Evolutionary conservation across 2,113 vertebrate species (phyloP).

Genomic region (Chinchilla lanigera): DNA sequence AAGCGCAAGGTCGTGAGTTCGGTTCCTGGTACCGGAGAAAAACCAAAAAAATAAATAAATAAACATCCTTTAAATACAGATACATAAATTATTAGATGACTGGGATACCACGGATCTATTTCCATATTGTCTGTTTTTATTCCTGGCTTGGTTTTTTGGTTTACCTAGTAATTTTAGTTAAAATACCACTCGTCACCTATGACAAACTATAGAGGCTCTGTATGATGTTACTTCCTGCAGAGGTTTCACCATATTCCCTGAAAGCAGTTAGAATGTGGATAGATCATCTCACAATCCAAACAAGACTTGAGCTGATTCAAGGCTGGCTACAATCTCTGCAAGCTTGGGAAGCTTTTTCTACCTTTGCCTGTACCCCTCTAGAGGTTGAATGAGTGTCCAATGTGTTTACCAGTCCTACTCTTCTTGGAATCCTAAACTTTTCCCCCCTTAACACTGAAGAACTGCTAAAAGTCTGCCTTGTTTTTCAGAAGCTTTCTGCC

Average conservation of each 20-base stretch:
- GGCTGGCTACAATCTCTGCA: background rate
- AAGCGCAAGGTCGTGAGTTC: too few species aligned
- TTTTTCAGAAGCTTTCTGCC: constrained; percentile 28
- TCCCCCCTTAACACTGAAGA: constrained; percentile 8
- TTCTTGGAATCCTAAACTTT: constrained; percentile 10
- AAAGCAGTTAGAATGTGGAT: background rate
- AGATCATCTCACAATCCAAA: background rate
- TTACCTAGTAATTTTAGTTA: constrained; percentile 43
- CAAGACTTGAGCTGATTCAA: background rate
- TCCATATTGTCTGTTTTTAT: background rate
- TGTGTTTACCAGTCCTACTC: background rate
- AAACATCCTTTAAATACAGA: background rate
- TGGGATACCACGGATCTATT: background rate
- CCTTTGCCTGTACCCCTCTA: background rate
- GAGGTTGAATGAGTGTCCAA: background rate
- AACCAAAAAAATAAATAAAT: too few species aligned
- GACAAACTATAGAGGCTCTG: background rate
- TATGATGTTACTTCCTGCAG: background rate
- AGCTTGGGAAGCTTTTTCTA: background rate
- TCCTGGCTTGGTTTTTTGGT: constrained; percentile 23
- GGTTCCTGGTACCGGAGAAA: too few species aligned
- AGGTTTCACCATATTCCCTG: background rate
- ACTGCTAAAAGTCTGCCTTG: background rate
- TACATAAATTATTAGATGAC: background rate
- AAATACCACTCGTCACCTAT: background rate